Conservation (phyloP, 1,140 invertebrate genomes). For the Teleogryllus occipitalis region DNA sequence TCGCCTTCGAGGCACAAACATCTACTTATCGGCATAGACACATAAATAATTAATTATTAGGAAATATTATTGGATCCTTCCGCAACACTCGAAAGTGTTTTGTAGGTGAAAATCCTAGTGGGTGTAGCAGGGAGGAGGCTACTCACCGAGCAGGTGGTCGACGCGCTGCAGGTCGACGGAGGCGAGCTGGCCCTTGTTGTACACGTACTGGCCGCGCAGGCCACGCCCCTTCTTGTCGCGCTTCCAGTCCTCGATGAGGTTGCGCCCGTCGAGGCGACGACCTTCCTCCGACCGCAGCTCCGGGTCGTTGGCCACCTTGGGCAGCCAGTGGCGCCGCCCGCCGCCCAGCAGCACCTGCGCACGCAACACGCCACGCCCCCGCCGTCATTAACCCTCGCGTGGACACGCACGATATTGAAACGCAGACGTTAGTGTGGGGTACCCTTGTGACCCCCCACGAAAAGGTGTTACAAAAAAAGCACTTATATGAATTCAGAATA, state of each 20-base stretch:
- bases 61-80: too few relatives aligned
- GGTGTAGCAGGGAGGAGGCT: slow-evolving; percentile 41
- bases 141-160: slow-evolving; percentile 63
- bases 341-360: slow-evolving; percentile 62
- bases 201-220: slow-evolving; percentile 41
- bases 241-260: slow-evolving; percentile 63
- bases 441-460: too few relatives aligned
- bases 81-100: too few relatives aligned
- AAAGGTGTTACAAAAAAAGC: too few relatives aligned
- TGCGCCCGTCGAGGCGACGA: slow-evolving; percentile 53
- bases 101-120: too few relatives aligned
- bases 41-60: too few relatives aligned
- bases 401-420: too few relatives aligned
- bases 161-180: slow-evolving; percentile 49
- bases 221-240: slow-evolving; percentile 48
- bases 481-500: too few relatives aligned
- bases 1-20: too few relatives aligned
- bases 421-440: too few relatives aligned
- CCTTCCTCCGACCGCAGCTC: slow-evolving; percentile 51
- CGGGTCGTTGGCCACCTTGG: slow-evolving; percentile 46
- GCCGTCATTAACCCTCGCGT: too few relatives aligned
- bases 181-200: slow-evolving; percentile 54
- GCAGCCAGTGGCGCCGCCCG: slow-evolving; percentile 59
- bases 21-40: too few relatives aligned
- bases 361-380: neutral